Evolutionary conservation across 2,888 invertebrate species (phyloP), one percentile per base, ranked within the genome.

Genomic region (Cenopis cana): DNA sequence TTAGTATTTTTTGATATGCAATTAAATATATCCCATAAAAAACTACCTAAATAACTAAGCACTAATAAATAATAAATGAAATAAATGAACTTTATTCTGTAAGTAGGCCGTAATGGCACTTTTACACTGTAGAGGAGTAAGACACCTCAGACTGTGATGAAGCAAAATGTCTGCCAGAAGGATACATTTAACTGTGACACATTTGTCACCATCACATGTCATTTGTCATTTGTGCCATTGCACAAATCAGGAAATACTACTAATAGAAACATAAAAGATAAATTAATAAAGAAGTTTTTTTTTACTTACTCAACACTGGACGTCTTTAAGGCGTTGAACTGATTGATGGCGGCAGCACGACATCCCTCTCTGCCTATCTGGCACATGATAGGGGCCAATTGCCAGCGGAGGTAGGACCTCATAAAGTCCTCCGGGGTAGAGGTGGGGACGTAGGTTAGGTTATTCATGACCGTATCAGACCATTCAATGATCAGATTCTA

Each of bases 351-450:
- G 12, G 85, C 79, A 0, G 59, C 29, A 0, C 79, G 80, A 72
- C 93, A 93, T 0, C 49, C 80, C 0, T 49, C 17, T 0, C 82
- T 84, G 0, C 82, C 79, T 10, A 90, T 76, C 14, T 76, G 73
- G 64, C 93, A 93, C 77, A 90, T 77, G 0, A 87, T 57, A 0
- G 91, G 89, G 0, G 89, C 90, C 17, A 93, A 65, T 73, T 90
- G 89, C 72, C 81, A 88, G 10, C 93, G 86, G 49, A 91, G 78
- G 76, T 91, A 92, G 0, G 89, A 85, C 2, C 76, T 77, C 89
- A 93, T 91, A 79, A 90, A 93, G 1, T 75, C 33, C 17, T 93
- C 93, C 2, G 55, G 24, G 0, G 70, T 70, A 0, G 72, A 0
- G 0, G 50, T 36, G 0, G 87, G 85, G 6, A 67, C 41, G 78